Base-by-base conservation (phyloP, 2,113 vertebrate species). In the Semicossyphus pulcher region DNA sequence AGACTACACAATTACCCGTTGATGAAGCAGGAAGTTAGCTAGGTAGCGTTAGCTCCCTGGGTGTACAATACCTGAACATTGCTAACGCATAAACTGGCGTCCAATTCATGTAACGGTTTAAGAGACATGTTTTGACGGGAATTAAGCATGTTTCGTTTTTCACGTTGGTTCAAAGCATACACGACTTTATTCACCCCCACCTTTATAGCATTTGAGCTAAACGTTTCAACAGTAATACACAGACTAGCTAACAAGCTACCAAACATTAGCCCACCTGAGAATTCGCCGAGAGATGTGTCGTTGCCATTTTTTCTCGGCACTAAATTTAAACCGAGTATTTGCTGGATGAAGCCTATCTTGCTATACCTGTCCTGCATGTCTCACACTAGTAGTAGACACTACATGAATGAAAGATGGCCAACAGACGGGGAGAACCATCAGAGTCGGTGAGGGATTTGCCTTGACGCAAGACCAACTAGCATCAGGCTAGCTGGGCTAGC, bases 291-390 rank as follows among this genome's bases (percentile, higher is more conserved):
- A 29, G 90, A 87, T 0, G 92, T 93, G 77, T 91, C 87, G 89
- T 94, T 93, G 5, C 86, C 83, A 76, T 93, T 92, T 74, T 85
- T 92, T 20, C 90, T 93, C 54, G 94, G 93, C 29, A 94, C 93
- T 75, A 95, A 76, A 82, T 93, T 93, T 77, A 94, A 81, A 42
- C 91, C 89, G n/a, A 93, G 87, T 65, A 95, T 91, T 57, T 94
- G 92, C 75, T 93, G 89, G 11, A 92, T 83, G n/a, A 95, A 92
- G 0, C 91, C 92, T 9, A 90, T 74, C 20, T 93, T 88, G 8
- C 34, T 87, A 32, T 90, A 86, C 16, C 72, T 79, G 18, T 87
- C 79, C 76, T 86, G 84, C 93, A 94, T 94, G 44, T 88, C 82
- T 92, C 65, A 63, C 26, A 18, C 20, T 10, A 56, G 28, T 4